Conservation (phyloP, 2,888 invertebrate species). For the Epirrita christyi region DNA sequence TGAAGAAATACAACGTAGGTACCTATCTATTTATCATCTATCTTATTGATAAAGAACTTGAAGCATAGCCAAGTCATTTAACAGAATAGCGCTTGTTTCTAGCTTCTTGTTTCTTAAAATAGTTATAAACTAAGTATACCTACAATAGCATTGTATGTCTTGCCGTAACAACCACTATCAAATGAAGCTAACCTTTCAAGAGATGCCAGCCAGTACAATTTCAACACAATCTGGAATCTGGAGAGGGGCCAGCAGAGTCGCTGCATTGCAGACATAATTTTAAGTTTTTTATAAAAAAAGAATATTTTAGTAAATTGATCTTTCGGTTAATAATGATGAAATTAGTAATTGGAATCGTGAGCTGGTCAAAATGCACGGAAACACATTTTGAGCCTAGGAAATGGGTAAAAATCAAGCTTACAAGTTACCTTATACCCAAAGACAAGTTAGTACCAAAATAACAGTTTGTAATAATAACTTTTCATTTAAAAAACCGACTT, state of each 20-base stretch:
- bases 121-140: slow-evolving; percentile 21
- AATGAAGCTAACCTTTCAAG: slow-evolving; percentile 52
- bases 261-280: slow-evolving; percentile 65
- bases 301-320: too few relatives aligned
- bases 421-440: too few relatives aligned
- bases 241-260: slow-evolving; percentile 71
- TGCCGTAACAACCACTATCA: slow-evolving; percentile 43
- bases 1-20: slow-evolving; percentile 21
- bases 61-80: slow-evolving; percentile 22
- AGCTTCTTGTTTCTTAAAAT: slow-evolving; percentile 17
- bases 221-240: slow-evolving; percentile 74
- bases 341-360: too few relatives aligned
- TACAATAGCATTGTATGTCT: slow-evolving; percentile 32
- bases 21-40: slow-evolving; percentile 39
- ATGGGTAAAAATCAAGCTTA: too few relatives aligned
- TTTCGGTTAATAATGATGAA: too few relatives aligned
- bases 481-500: too few relatives aligned
- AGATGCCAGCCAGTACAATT: slow-evolving; percentile 64
- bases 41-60: slow-evolving; percentile 35
- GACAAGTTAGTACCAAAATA: too few relatives aligned
- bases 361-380: too few relatives aligned
- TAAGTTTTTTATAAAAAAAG: neutral
- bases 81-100: slow-evolving; percentile 24
- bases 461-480: too few relatives aligned
- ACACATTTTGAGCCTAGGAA: too few relatives aligned